Percentiles rank a stretch among this genome's conserved stretches.
Conservation (phyloP, 2,797 vertebrate genomes). For the Eutrigla gurnardus region DNA sequence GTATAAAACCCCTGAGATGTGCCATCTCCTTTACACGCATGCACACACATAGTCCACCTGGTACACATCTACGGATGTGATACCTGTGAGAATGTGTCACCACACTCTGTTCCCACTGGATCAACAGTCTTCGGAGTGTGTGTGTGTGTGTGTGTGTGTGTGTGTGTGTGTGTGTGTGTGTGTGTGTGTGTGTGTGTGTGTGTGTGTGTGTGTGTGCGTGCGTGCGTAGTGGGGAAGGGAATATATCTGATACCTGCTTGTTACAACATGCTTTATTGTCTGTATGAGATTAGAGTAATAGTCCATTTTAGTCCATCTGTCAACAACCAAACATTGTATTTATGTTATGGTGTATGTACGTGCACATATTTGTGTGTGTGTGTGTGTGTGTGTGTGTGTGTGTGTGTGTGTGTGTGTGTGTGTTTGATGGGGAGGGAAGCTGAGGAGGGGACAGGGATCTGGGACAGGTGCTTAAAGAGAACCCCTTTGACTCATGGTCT, state of each 20-base stretch:
- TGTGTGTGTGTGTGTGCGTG: constrained; percentile 17
- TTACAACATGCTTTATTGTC: background rate
- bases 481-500: constrained; percentile 79
- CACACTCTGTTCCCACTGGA: constrained; percentile 78
- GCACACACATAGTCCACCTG: constrained; percentile 61
- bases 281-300: constrained; percentile 5
- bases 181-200: constrained; percentile 6
- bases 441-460: constrained; percentile 31
- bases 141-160: constrained; percentile 23
- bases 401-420: constrained; percentile 19
- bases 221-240: background rate
- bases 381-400: constrained; percentile 28
- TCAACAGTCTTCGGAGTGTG: constrained; percentile 46
- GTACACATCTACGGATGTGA: constrained; percentile 75
- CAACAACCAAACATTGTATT: constrained; percentile 1
- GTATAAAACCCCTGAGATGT: background rate
- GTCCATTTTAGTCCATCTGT: background rate
- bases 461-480: constrained; percentile 82
- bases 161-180: constrained; percentile 10
- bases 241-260: constrained; percentile 9
- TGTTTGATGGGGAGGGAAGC: constrained; percentile 16
- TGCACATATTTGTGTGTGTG: constrained; percentile 10
- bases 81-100: constrained; percentile 87
- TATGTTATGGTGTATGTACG: constrained; percentile 18
- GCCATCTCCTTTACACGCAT: constrained; percentile 13